Evolutionary conservation across 2,113 vertebrate genomes (phyloP).

Genomic region (Chaetura pelagica): DNA sequence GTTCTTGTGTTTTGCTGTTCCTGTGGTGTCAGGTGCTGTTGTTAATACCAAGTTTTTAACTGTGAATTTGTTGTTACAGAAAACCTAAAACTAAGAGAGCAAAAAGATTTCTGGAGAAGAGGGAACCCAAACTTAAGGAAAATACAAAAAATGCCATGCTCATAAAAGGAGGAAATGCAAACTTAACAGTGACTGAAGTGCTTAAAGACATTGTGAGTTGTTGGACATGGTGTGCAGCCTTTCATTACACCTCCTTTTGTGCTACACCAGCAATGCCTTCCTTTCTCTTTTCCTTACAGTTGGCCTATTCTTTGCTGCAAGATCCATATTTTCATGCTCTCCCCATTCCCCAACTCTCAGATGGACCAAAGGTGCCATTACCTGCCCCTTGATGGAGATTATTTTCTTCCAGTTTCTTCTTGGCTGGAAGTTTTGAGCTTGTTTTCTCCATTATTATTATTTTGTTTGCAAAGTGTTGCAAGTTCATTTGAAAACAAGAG

Average conservation of each 20-base stretch:
- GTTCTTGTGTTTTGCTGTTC: background rate
- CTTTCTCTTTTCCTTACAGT: background rate
- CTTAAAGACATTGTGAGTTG: conserved; percentile 90
- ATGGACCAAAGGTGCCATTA: background rate
- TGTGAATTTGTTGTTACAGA: conserved; percentile 70
- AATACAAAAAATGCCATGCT: conserved; percentile 91
- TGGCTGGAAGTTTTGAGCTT: background rate
- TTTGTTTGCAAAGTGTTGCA: background rate
- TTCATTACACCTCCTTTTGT: background rate
- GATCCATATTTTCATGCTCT: background rate
- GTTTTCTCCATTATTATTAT: background rate
- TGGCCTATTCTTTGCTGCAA: background rate
- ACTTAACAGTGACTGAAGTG: conserved; percentile 80
- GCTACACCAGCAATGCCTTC: background rate
- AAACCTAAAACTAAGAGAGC: conserved; percentile 94
- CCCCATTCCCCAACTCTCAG: background rate
- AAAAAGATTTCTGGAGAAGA: conserved; percentile 91
- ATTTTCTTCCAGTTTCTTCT: background rate
- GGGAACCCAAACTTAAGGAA: conserved; percentile 89
- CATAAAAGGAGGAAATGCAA: conserved; percentile 94
- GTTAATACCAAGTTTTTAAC: background rate
- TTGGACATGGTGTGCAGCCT: background rate
- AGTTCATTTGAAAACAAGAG: background rate
- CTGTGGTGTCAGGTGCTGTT: background rate
- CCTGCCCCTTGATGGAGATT: background rate